Percentiles rank a stretch among this genome's conserved stretches.
Conservation (phyloP, 2,888 invertebrate species). For the Pimpla rufipes region DNA sequence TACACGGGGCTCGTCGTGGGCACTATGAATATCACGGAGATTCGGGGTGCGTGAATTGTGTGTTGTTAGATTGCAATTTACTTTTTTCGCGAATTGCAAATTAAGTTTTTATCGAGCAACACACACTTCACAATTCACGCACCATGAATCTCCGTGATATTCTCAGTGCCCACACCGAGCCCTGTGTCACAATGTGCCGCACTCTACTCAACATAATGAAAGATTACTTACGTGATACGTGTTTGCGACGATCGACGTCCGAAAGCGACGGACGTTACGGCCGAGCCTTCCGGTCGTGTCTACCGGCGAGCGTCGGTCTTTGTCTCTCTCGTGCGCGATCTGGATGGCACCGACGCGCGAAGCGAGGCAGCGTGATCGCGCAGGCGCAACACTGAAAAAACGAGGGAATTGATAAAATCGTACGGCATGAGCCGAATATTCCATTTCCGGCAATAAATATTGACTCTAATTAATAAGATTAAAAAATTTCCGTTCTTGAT, state of each 20-base stretch:
- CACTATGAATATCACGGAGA: too few relatives aligned
- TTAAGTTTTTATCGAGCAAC: too few relatives aligned
- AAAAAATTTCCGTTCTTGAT: background rate
- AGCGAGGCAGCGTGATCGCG: background rate
- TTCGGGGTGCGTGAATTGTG: too few relatives aligned
- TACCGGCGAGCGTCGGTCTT: background rate
- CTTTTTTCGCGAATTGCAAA: too few relatives aligned
- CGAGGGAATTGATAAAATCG: background rate
- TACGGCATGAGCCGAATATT: conserved; percentile 4
- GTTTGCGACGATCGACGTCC: conserved; percentile 6
- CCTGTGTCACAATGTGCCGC: conserved; percentile 8
- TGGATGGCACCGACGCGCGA: conserved; percentile 12
- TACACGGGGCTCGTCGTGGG: too few relatives aligned
- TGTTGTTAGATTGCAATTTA: too few relatives aligned
- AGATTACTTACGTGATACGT: background rate
- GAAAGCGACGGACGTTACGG: background rate
- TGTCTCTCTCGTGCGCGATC: conserved; percentile 5
- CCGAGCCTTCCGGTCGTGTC: conserved; percentile 3
- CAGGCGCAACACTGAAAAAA: background rate
- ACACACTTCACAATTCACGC: background rate
- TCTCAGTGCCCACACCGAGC: conserved; percentile 1
- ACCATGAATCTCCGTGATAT: background rate
- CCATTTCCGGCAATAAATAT: background rate
- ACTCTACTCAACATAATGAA: background rate
- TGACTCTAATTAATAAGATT: background rate